Conservation (phyloP, 2,797 vertebrate species). For the Premnoplex brunnescens region DNA sequence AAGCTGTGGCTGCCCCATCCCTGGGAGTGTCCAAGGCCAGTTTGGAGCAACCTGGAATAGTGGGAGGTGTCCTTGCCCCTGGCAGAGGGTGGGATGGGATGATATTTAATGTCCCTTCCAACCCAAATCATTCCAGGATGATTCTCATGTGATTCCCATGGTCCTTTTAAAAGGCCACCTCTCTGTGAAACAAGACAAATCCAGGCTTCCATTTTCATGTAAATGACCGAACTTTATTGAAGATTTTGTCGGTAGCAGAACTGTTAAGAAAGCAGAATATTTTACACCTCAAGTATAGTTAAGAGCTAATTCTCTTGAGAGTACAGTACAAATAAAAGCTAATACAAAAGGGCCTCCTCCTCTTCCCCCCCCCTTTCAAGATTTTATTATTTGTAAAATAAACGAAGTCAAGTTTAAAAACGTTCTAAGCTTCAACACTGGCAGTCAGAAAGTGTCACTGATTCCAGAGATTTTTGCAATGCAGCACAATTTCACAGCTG, state of each 20-base stretch:
- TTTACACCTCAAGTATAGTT: conserved; percentile 77
- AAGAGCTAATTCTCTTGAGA: conserved; percentile 73
- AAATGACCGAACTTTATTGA: conserved; percentile 79
- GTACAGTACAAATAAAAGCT: conserved; percentile 72
- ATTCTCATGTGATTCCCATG: not conserved
- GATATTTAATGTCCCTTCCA: not conserved
- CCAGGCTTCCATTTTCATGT: not conserved
- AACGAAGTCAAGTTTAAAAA: conserved; percentile 62
- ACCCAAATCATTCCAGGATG: not conserved
- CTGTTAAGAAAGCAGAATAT: conserved; percentile 78
- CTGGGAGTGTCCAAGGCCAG: not conserved
- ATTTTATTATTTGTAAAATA: conserved; percentile 66
- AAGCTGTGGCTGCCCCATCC: not conserved
- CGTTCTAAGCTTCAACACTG: conserved; percentile 47
- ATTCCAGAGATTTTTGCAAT: conserved; percentile 35
- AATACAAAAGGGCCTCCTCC: conserved; percentile 42
- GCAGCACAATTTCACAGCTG: conserved; percentile 49
- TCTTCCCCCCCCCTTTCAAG: not conserved
- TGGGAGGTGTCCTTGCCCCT: not conserved
- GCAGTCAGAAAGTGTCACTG: conserved; percentile 35
- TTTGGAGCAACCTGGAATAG: fast-evolving
- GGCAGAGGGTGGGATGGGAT: not conserved
- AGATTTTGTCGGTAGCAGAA: conserved; percentile 70
- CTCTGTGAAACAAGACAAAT: not conserved
- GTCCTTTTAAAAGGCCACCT: not conserved